phyloP scores from a whole-genome alignment of 2,888 invertebrate genomes.

The Eupithecia tripunctaria region DNA sequence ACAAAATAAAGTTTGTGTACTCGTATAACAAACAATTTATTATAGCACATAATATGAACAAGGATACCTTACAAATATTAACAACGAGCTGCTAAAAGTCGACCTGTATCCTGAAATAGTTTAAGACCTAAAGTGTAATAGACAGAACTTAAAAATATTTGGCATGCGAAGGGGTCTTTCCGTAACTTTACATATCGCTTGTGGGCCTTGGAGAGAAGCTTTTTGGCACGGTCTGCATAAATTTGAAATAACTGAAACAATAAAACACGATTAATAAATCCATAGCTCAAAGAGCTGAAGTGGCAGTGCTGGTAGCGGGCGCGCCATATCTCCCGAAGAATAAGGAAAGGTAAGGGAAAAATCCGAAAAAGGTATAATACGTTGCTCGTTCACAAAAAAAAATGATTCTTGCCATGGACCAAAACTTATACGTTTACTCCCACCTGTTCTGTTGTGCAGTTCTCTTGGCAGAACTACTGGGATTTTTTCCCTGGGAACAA shows the following conservation, averaged over 20 bases:
- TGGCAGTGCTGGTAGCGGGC: not conserved
- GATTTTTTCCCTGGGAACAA: too few species aligned
- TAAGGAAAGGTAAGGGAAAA: too few species aligned
- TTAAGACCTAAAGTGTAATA: slow-evolving; percentile 7
- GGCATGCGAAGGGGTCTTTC: not conserved
- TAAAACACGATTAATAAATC: not conserved
- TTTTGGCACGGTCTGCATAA: not conserved
- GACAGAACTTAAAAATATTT: not conserved
- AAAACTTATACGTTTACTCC: too few species aligned
- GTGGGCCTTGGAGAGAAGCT: not conserved
- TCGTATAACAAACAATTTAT: not conserved
- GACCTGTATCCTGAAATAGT: not conserved
- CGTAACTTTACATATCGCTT: not conserved
- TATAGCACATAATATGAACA: not conserved
- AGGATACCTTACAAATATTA: not conserved
- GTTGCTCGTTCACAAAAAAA: too few species aligned
- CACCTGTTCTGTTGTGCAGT: too few species aligned
- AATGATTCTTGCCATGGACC: too few species aligned
- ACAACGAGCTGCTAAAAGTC: not conserved
- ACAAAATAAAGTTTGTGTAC: not conserved
- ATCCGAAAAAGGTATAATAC: too few species aligned
- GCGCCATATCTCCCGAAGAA: not conserved
- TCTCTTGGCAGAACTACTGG: too few species aligned
- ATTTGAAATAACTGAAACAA: slow-evolving; percentile 1
- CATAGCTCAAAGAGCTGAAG: not conserved